phyloP scores from a whole-genome alignment of 2,113 vertebrate genomes.

The Genyomyrus donnyi region DNA sequence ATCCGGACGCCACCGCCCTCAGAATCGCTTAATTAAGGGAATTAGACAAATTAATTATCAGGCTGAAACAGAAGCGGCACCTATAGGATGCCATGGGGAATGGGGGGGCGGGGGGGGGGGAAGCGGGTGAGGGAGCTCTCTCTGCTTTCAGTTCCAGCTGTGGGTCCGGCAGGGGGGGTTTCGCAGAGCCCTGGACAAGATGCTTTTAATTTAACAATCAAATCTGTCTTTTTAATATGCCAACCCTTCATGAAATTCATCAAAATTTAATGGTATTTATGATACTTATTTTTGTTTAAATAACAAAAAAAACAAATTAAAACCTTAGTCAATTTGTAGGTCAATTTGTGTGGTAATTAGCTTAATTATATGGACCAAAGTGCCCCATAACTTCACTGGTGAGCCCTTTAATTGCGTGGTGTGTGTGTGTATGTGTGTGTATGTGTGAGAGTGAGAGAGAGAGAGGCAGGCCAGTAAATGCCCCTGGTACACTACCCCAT shows the following conservation, averaged over 20 bases:
- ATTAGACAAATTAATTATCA: constrained; percentile 3
- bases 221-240: neutral
- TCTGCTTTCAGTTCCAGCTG: neutral
- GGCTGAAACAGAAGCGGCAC: neutral
- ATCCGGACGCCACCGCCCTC: neutral
- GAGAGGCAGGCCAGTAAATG: neutral
- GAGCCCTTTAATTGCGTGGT: neutral
- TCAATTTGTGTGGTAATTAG: neutral
- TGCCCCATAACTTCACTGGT: neutral
- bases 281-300: neutral
- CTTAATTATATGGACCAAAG: neutral
- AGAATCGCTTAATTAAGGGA: neutral
- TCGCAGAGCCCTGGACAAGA: neutral
- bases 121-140: no score
- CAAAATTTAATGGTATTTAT: neutral
- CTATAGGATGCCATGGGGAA: neutral
- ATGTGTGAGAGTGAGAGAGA: no score
- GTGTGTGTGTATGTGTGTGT: no score
- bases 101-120: no score
- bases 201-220: neutral
- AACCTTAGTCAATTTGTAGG: neutral
- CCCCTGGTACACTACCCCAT: neutral
- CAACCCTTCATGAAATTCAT: neutral
- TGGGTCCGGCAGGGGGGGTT: neutral
- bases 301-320: neutral